A percentile compares a stretch with the other conserved stretches of the same genome.
These are phyloP conservation scores for Pristionchus exspectatus DNA, from an alignment of 2,888 invertebrate species.

Conservation along the genomic window DNA sequence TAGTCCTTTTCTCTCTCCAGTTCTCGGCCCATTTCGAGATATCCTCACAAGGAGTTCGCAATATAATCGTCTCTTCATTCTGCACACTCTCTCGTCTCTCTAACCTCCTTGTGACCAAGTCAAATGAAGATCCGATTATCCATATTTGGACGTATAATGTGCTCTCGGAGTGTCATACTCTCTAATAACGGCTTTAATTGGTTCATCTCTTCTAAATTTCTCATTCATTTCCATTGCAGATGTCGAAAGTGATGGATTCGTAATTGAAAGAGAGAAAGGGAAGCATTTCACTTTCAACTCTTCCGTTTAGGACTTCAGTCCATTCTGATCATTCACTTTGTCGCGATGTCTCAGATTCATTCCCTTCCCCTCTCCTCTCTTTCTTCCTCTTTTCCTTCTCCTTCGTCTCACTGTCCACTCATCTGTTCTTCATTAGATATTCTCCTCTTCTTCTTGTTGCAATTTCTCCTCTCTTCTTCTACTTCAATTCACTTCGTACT, in stretches of 20 bases:
- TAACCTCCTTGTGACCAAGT: too few relatives aligned
- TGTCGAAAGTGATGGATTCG: conserved; percentile 36
- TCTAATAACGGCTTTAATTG: neutral
- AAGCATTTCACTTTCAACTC: conserved; percentile 7
- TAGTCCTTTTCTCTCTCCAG: neutral
- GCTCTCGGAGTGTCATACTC: neutral
- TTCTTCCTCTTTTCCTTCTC: neutral
- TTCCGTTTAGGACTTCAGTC: neutral
- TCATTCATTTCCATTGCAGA: neutral
- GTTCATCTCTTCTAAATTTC: neutral
- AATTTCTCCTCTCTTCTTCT: conserved; percentile 11
- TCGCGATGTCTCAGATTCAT: conserved; percentile 10
- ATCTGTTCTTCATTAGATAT: conserved; percentile 42
- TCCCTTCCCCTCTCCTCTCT: neutral
- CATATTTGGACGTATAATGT: too few relatives aligned
- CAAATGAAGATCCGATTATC: too few relatives aligned
- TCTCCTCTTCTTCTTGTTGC: conserved; percentile 39
- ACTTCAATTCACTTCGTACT: conserved; percentile 30
- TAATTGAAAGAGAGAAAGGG: neutral
- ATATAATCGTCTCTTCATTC: neutral
- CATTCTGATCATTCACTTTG: conserved; percentile 5
- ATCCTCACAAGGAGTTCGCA: neutral
- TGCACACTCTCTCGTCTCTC: too few relatives aligned
- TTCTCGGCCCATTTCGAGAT: neutral
- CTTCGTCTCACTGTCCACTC: conserved; percentile 43